Conservation (phyloP, 2,888 invertebrate genomes). For the Rhogogaster chlorosoma region DNA sequence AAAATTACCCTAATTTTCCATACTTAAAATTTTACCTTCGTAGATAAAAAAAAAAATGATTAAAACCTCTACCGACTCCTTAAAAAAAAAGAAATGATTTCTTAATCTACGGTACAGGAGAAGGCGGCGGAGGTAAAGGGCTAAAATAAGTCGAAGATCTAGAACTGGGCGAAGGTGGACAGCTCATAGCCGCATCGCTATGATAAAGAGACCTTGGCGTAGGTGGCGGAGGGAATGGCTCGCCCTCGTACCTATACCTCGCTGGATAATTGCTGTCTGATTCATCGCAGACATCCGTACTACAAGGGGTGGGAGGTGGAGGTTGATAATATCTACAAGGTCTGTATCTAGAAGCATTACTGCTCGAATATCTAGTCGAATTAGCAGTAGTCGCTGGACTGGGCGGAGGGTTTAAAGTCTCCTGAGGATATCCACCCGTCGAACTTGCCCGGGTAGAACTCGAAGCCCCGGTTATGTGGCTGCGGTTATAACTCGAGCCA, state of each 20-base stretch:
- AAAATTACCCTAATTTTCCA: conserved; percentile 43
- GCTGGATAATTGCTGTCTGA: conserved; percentile 88
- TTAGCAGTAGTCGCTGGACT: conserved; percentile 90
- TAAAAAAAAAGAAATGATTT: neutral
- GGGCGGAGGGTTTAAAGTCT: conserved; percentile 94
- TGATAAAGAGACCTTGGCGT: conserved; percentile 88
- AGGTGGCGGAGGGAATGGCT: conserved; percentile 88
- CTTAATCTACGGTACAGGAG: conserved; percentile 83
- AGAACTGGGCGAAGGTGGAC: conserved; percentile 84
- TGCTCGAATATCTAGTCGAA: conserved; percentile 79
- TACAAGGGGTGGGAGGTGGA: conserved; percentile 96
- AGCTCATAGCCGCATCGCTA: conserved; percentile 84
- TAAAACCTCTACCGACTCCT: neutral
- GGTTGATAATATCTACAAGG: conserved; percentile 92
- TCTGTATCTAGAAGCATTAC: conserved; percentile 83
- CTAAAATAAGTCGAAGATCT: conserved; percentile 89
- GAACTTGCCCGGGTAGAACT: conserved; percentile 84
- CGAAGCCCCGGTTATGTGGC: conserved; percentile 85
- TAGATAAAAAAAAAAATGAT: neutral
- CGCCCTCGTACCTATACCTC: conserved; percentile 82
- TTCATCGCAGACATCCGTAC: conserved; percentile 96
- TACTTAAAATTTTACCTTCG: neutral
- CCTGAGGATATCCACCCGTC: conserved; percentile 86
- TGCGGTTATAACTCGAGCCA: conserved; percentile 85
- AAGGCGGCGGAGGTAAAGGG: conserved; percentile 92